Evolutionary conservation across 2,888 invertebrate genomes (phyloP).

Genomic region (Plemyria rubiginata): DNA sequence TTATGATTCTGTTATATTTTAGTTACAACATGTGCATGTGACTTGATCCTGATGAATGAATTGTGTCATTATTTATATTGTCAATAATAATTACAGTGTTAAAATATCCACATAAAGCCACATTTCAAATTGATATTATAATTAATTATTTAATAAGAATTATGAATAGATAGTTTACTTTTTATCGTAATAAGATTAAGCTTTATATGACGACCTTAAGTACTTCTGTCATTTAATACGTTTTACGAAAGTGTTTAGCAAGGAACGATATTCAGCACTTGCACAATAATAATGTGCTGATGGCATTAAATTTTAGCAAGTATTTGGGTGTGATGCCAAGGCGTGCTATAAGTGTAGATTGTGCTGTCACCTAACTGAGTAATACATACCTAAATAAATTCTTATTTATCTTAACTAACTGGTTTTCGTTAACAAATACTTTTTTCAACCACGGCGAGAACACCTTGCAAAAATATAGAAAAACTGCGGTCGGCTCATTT

Average conservation of each 20-base stretch:
- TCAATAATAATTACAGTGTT: background rate
- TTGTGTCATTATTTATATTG: slow-evolving; percentile 15
- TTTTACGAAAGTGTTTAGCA: background rate
- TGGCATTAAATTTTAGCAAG: background rate
- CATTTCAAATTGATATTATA: background rate
- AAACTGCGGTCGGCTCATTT: slow-evolving; percentile 55
- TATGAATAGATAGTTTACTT: too few relatives aligned
- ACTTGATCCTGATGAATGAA: slow-evolving; percentile 40
- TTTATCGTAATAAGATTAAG: too few relatives aligned
- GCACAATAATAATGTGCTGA: background rate
- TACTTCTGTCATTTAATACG: background rate
- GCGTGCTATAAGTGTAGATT: background rate
- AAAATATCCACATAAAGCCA: background rate
- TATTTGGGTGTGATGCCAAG: background rate
- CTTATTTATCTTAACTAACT: background rate
- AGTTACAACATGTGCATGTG: slow-evolving; percentile 40
- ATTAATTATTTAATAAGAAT: background rate
- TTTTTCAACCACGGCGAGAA: slow-evolving; percentile 18
- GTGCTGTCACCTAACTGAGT: background rate
- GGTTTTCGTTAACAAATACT: slow-evolving; percentile 24
- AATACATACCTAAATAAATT: background rate
- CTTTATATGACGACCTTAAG: background rate
- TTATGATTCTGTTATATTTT: slow-evolving; percentile 45
- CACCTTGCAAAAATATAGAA: slow-evolving; percentile 45
- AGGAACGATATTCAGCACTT: background rate